Base-by-base conservation (phyloP, 2,797 vertebrate genomes). In the Danio aesculapii region DNA sequence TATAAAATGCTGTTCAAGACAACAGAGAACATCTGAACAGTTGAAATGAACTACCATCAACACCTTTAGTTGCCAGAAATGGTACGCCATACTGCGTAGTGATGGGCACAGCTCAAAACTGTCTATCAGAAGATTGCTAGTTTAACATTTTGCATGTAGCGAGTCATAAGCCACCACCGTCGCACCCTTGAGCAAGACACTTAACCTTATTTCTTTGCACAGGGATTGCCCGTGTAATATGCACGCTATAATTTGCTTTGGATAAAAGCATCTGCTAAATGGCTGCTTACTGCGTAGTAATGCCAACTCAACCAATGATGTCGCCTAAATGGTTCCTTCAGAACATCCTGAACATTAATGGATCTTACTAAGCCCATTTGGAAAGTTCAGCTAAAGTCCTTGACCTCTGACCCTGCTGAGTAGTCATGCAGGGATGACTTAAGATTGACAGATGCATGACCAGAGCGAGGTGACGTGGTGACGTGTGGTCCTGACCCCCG, bases 401-500 rank as follows among this genome's bases (percentile, higher is more conserved):
- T 81, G 81, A 85, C 77, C 86, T 82, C 19, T 93, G 92, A 91
- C 88, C 87, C 67, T 79, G 85, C 87, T 79, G 88, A 89, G 57
- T 47, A 66, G 86, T 86, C 77, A 80, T 90, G 75, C 77, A 77
- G 86, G 87, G 78, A 81, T 85, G 81, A 90, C 91, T 94, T 91
- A 93, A 94, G 90, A 87, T 86, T 92, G 92, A 93, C 92, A 92
- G 91, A 88, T 83, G 44, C 74, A 81, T 90, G 91, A 93, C 90
- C 92, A 89, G 90, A 88, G 91, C 92, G 92, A 94, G 91, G 91
- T 92, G 93, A 93, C 57, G 77, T 75, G 80, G 84, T 75, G 81
- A 82, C 79, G 74, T 92, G 87, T 89, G 90, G 86, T 92, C 91
- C 91, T 94, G 94, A 93, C 93, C 93, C 91, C 89, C 87, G 92